These are phyloP conservation scores for Perithous albicinctus DNA, from an alignment of 2,888 invertebrate genomes.

Conservation along the genomic window DNA sequence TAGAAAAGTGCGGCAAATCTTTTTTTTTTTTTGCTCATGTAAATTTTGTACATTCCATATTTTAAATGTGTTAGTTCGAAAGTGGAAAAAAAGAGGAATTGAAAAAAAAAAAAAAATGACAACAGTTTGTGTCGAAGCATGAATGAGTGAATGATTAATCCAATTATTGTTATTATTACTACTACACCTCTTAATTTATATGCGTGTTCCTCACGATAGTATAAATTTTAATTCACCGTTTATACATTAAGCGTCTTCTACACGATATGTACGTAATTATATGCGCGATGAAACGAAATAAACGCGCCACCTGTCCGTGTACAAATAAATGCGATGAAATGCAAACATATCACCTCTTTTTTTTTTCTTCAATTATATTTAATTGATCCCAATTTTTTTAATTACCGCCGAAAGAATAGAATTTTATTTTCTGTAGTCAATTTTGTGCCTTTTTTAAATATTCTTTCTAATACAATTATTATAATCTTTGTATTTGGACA, in stretches of 20 bases:
- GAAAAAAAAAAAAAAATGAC: constrained; percentile 47
- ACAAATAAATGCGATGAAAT: constrained; percentile 62
- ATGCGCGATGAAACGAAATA: constrained; percentile 10
- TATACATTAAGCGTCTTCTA: constrained; percentile 24
- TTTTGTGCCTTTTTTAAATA: not conserved
- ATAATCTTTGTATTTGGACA: not conserved
- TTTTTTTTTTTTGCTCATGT: constrained; percentile 43
- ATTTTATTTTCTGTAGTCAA: not conserved
- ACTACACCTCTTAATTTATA: constrained; percentile 44
- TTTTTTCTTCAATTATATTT: not conserved
- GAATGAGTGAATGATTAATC: constrained; percentile 59
- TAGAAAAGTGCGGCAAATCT: constrained; percentile 17
- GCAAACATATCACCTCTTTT: constrained; percentile 1
- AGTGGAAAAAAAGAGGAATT: not conserved
- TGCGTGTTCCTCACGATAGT: constrained; percentile 40
- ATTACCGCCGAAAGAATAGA: not conserved
- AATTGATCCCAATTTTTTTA: too few species aligned
- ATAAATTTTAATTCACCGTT: constrained; percentile 30
- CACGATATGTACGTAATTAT: constrained; percentile 13
- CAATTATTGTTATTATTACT: constrained; percentile 25
- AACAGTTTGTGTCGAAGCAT: constrained; percentile 47
- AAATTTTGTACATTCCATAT: constrained; percentile 64
- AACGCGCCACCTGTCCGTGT: constrained; percentile 53
- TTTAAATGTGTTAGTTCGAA: constrained; percentile 35
- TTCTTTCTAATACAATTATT: not conserved